These are phyloP conservation scores for Drosophila hydei DNA, from an alignment of 1,140 invertebrate species.

Conservation along the genomic window DNA sequence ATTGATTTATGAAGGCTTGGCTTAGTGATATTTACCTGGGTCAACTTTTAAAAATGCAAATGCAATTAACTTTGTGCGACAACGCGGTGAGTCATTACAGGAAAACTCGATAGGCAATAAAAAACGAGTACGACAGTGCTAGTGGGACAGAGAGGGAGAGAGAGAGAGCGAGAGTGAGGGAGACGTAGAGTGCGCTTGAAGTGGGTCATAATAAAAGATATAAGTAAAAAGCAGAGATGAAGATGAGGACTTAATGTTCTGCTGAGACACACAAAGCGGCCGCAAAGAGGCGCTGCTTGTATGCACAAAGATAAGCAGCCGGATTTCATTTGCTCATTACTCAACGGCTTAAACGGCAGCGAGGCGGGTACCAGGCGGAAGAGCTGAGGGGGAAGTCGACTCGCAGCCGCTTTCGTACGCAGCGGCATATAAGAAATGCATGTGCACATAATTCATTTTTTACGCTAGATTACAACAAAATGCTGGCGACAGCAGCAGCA, in stretches of 20 bases:
- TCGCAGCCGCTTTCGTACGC: conserved; percentile 8
- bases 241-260: conserved; percentile 63
- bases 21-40: neutral
- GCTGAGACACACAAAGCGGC: conserved; percentile 66
- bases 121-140: too few species aligned
- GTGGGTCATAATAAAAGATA: conserved; percentile 12
- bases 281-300: conserved; percentile 68
- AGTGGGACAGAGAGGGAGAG: neutral
- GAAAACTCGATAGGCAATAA: conserved; percentile 5
- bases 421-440: conserved; percentile 72
- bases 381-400: conserved; percentile 6
- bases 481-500: conserved; percentile 29
- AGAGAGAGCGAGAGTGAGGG: too few species aligned
- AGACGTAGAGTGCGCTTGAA: conserved; percentile 10
- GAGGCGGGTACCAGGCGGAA: neutral
- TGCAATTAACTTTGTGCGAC: conserved; percentile 38
- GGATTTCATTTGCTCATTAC: conserved; percentile 81
- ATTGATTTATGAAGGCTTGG: conserved; percentile 22
- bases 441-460: conserved; percentile 81
- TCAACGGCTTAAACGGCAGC: conserved; percentile 67
- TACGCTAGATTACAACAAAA: conserved; percentile 74
- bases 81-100: conserved; percentile 17
- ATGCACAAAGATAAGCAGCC: conserved; percentile 72
- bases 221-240: conserved; percentile 8
- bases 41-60: conserved; percentile 37